phyloP scores from a whole-genome alignment of 1,140 invertebrate genomes.

The Drosophila miranda region DNA sequence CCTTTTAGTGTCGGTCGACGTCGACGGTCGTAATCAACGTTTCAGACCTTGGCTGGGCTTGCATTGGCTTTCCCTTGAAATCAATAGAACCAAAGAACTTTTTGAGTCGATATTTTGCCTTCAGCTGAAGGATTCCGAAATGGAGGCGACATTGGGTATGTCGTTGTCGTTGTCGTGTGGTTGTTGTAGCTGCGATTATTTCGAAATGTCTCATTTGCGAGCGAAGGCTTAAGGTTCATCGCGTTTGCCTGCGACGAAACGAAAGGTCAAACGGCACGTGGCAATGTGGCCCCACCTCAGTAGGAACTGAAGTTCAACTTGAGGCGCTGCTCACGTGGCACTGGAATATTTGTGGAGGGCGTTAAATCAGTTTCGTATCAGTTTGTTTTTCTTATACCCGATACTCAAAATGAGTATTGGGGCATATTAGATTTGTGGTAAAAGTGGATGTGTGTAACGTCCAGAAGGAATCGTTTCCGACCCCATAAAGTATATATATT shows the following conservation, averaged over 20 bases:
- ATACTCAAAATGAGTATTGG: too few relatives aligned
- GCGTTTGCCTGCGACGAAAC: conserved; percentile 33
- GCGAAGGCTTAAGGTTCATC: conserved; percentile 68
- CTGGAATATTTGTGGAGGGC: conserved; percentile 44
- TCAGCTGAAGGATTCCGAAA: conserved; percentile 59
- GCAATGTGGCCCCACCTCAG: conserved; percentile 36
- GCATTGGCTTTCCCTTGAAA: conserved; percentile 38
- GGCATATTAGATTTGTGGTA: too few relatives aligned
- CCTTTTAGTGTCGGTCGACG: neutral
- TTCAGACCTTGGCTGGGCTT: conserved; percentile 60
- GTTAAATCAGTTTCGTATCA: conserved; percentile 43
- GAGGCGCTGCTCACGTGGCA: conserved; percentile 54
- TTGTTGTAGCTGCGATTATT: conserved; percentile 48
- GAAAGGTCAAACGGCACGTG: conserved; percentile 74
- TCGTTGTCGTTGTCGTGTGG: conserved; percentile 22
- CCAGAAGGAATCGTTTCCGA: too few relatives aligned
- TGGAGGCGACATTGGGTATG: conserved; percentile 60
- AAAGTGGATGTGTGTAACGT: too few relatives aligned
- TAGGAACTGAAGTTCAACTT: too few relatives aligned
- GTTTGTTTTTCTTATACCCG: conserved; percentile 11
- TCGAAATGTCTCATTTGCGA: conserved; percentile 71
- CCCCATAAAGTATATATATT: too few relatives aligned
- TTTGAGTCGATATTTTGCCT: conserved; percentile 46
- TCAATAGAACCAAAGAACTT: conserved; percentile 53
- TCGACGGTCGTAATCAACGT: conserved; percentile 54